Percentiles rank a stretch among this genome's conserved stretches.
Conservation (phyloP, 2,888 invertebrate genomes). For the Melipona beecheii region DNA sequence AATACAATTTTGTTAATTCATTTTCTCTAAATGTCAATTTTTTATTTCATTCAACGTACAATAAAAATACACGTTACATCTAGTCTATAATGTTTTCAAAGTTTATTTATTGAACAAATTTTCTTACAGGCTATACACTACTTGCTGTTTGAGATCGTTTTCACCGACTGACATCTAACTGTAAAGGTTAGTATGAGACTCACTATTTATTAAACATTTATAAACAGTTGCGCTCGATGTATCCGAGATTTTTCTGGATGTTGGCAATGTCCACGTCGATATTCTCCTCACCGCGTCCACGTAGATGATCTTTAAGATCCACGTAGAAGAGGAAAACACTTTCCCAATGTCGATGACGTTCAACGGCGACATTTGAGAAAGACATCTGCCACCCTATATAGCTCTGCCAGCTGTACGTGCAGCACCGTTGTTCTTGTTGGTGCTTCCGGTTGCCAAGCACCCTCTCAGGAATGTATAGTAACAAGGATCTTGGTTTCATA, state of each 20-base stretch:
- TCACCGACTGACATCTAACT: background rate
- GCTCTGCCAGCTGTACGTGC: slow-evolving; percentile 64
- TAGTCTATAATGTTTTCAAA: background rate
- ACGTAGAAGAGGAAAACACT: slow-evolving; percentile 52
- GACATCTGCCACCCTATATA: slow-evolving; percentile 71
- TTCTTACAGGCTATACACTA: background rate
- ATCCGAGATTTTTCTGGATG: slow-evolving; percentile 37
- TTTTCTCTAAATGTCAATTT: background rate
- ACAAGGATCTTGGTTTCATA: slow-evolving; percentile 23
- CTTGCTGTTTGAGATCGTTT: slow-evolving; percentile 42
- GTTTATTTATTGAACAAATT: slow-evolving; percentile 5
- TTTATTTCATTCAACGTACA: background rate
- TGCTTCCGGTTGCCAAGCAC: slow-evolving; percentile 74
- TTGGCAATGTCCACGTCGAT: slow-evolving; percentile 21
- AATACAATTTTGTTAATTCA: background rate
- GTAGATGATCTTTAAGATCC: slow-evolving; percentile 50
- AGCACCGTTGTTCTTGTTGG: slow-evolving; percentile 64
- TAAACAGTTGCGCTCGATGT: slow-evolving; percentile 10
- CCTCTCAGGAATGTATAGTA: slow-evolving; percentile 57
- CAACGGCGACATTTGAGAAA: slow-evolving; percentile 68
- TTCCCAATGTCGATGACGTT: slow-evolving; percentile 60
- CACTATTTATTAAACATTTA: slow-evolving; percentile 34
- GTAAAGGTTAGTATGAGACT: slow-evolving; percentile 34
- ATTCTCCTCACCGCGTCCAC: slow-evolving; percentile 42
- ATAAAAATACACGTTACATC: background rate